Evolutionary conservation across 2,113 vertebrate species (phyloP).

Genomic region (Tympanuchus pallidicinctus): DNA sequence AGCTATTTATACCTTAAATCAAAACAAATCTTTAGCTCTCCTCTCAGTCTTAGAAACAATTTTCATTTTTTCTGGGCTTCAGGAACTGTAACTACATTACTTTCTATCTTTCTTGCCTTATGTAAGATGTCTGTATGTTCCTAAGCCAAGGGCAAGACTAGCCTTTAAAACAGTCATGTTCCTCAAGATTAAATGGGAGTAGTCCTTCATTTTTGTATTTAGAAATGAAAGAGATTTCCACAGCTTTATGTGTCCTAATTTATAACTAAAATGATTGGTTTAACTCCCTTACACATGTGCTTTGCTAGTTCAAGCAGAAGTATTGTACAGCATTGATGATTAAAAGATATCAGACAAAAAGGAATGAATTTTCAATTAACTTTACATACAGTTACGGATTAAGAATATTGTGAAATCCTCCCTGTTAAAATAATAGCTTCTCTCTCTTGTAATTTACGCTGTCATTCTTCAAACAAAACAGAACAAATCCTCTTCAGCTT

Average conservation of each 20-base stretch:
- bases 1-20: conserved; percentile 29
- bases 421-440: conserved; percentile 30
- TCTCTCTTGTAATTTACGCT: not conserved
- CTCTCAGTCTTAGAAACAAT: not conserved
- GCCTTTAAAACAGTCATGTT: conserved; percentile 8
- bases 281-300: not conserved
- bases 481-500: conserved; percentile 26
- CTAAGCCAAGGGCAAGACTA: not conserved
- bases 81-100: conserved; percentile 40
- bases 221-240: conserved; percentile 17
- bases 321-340: not conserved
- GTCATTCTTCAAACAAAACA: conserved; percentile 7
- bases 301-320: not conserved
- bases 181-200: conserved; percentile 57
- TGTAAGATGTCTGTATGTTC: conserved; percentile 11
- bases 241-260: not conserved
- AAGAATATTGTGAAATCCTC: conserved; percentile 8
- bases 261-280: not conserved
- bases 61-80: conserved; percentile 38
- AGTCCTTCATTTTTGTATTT: conserved; percentile 63
- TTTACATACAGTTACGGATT: conserved; percentile 24
- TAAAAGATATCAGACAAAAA: conserved; percentile 27
- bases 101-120: conserved; percentile 50
- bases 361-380: conserved; percentile 46
- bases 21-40: not conserved